A percentile compares a stretch with the other conserved stretches of the same genome.
phyloP scores from a whole-genome alignment of 2,888 invertebrate species.

The Oscheius myriophilus region DNA sequence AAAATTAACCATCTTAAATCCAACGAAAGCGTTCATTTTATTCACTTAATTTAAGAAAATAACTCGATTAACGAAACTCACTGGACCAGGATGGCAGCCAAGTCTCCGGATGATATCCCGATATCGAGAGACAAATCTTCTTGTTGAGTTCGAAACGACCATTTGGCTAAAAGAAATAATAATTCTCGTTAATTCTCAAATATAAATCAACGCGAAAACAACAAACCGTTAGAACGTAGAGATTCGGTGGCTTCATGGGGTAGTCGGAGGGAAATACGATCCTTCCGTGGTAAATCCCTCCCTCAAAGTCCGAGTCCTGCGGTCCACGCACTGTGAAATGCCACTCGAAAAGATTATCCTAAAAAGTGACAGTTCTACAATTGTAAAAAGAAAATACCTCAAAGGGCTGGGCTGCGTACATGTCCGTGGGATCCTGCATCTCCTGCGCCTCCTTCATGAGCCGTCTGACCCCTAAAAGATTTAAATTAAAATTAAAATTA shows the following conservation, averaged over 20 bases:
- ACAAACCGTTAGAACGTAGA: conserved; percentile 86
- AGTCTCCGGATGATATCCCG: conserved; percentile 94
- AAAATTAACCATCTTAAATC: too few species aligned
- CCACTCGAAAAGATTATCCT: conserved; percentile 95
- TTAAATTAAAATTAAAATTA: background rate
- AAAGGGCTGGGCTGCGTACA: conserved; percentile 87
- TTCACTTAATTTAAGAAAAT: too few species aligned
- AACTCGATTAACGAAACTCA: too few species aligned
- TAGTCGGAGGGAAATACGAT: conserved; percentile 91
- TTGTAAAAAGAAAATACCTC: conserved; percentile 75
- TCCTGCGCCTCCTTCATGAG: conserved; percentile 90
- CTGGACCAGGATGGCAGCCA: conserved; percentile 91
- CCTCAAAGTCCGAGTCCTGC: conserved; percentile 85
- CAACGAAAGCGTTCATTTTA: too few species aligned
- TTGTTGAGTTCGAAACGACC: conserved; percentile 91
- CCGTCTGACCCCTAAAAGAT: conserved; percentile 83
- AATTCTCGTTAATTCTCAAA: background rate
- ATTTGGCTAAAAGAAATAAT: conserved; percentile 85
- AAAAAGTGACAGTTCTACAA: conserved; percentile 11
- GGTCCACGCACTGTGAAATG: conserved; percentile 94
- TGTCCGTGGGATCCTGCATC: conserved; percentile 85
- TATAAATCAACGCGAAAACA: background rate
- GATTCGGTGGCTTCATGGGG: conserved; percentile 96
- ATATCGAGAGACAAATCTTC: conserved; percentile 93
- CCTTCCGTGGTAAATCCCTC: conserved; percentile 88